phyloP scores from a whole-genome alignment of 1,140 invertebrate species.

The Carcinoscorpius rotundicauda region DNA sequence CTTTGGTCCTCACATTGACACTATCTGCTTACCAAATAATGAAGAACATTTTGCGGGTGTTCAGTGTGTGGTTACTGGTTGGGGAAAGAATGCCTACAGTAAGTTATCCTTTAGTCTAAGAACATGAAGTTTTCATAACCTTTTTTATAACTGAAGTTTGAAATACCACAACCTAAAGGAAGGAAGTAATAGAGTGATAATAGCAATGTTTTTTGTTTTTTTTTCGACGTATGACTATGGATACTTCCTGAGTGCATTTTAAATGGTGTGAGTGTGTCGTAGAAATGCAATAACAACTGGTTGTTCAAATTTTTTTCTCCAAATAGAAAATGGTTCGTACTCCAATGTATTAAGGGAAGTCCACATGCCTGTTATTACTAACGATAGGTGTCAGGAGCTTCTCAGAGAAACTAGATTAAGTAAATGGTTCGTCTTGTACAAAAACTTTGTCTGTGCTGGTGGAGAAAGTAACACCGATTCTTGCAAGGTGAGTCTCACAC shows the following conservation, averaged over 20 bases:
- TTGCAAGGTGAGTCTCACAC: constrained; percentile 38
- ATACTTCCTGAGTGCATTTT: too few relatives aligned
- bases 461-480: constrained; percentile 47
- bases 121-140: too few relatives aligned
- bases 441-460: constrained; percentile 58
- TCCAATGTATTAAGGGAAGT: constrained; percentile 58
- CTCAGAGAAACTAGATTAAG: constrained; percentile 48
- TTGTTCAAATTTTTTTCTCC: too few relatives aligned
- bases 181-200: too few relatives aligned
- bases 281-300: too few relatives aligned
- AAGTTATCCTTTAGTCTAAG: constrained; percentile 19
- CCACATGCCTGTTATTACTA: constrained; percentile 47
- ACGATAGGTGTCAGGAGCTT: constrained; percentile 40
- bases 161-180: too few relatives aligned
- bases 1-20: constrained; percentile 50
- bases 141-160: too few relatives aligned
- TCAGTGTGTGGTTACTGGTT: constrained; percentile 58
- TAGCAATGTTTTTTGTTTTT: too few relatives aligned
- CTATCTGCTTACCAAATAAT: constrained; percentile 51
- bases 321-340: constrained; percentile 39
- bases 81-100: constrained; percentile 66
- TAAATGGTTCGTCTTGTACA: constrained; percentile 42
- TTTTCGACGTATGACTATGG: too few relatives aligned
- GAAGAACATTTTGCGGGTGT: constrained; percentile 18
- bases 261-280: too few relatives aligned